These are phyloP conservation scores for Pachyseris speciosa DNA, from an alignment of 64 coral and sea anemone genomes.

Conservation along the genomic window DNA sequence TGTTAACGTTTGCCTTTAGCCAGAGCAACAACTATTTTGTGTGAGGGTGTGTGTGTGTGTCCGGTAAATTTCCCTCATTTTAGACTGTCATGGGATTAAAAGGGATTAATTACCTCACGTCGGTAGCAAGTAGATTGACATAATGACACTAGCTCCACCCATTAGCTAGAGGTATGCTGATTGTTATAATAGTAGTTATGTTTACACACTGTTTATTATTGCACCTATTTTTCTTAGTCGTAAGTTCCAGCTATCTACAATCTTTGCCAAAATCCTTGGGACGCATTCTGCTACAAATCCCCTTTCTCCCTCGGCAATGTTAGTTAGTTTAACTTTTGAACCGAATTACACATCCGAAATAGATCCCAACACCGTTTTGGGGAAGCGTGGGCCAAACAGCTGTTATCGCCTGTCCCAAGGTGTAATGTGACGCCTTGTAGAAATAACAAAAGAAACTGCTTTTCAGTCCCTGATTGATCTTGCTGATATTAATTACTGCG, in stretches of 20 bases:
- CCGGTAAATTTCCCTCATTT: no score
- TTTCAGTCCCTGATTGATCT: neutral
- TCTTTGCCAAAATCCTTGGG: neutral
- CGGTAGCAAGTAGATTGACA: no score
- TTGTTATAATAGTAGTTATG: no score
- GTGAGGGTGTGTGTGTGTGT: no score
- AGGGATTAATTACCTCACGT: no score
- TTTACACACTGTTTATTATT: neutral
- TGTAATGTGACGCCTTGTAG: neutral
- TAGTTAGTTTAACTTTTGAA: neutral
- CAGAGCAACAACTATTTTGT: no score
- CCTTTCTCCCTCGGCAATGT: neutral
- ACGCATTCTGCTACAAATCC: neutral
- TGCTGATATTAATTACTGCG: neutral
- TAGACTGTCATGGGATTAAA: no score
- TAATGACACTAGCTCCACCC: no score
- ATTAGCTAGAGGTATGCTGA: no score
- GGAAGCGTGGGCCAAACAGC: neutral
- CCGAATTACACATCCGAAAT: neutral
- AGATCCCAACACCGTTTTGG: neutral
- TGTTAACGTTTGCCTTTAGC: no score
- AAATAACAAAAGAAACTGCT: neutral
- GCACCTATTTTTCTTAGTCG: neutral
- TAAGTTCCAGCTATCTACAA: neutral
- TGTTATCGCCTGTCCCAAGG: neutral